phyloP scores from a whole-genome alignment of 2,888 invertebrate genomes.

The Iphiclides podalirius region DNA sequence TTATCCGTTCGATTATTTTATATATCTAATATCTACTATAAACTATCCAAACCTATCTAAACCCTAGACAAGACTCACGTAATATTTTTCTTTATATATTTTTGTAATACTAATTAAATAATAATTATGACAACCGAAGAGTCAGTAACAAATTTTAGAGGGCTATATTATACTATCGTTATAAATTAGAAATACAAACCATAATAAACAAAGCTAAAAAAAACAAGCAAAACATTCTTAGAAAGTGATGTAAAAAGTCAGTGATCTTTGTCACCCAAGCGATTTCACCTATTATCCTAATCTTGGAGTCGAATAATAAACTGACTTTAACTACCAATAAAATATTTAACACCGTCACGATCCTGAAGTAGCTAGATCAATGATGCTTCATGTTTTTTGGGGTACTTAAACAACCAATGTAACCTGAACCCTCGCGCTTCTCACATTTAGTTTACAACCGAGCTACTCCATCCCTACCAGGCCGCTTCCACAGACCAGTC shows the following conservation, averaged over 20 bases:
- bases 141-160: too few species aligned
- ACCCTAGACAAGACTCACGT: too few species aligned
- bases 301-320: slow-evolving; percentile 67
- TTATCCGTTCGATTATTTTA: too few species aligned
- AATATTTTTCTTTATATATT: too few species aligned
- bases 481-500: slow-evolving; percentile 28
- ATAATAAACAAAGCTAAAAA: too few species aligned
- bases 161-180: too few species aligned
- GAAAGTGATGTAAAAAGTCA: slow-evolving; percentile 40
- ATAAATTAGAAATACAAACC: too few species aligned
- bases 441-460: slow-evolving; percentile 11
- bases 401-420: slow-evolving; percentile 41
- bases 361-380: slow-evolving; percentile 58
- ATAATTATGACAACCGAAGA: too few species aligned
- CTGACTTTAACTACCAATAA: slow-evolving; percentile 70
- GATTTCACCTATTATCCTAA: slow-evolving; percentile 72
- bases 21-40: too few species aligned
- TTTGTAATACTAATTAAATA: too few species aligned
- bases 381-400: slow-evolving; percentile 54
- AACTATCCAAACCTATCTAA: too few species aligned
- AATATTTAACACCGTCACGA: slow-evolving; percentile 69
- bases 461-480: slow-evolving; percentile 22
- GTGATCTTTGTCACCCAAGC: slow-evolving; percentile 59
- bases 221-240: slow-evolving; percentile 3
- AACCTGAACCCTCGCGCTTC: slow-evolving; percentile 35